Conservation (phyloP, 2,113 vertebrate species). For the Anoplopoma fimbria region DNA sequence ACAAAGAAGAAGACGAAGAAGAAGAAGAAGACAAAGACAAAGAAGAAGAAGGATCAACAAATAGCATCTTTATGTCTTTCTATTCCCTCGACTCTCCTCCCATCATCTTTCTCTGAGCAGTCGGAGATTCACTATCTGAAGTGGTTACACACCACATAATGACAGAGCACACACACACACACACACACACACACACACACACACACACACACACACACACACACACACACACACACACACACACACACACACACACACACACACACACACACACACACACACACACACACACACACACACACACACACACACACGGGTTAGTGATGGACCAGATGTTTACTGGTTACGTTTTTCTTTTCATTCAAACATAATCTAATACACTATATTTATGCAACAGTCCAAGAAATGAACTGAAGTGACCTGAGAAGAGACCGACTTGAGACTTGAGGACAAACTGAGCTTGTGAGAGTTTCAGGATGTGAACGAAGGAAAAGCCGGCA, state of each 20-base stretch:
- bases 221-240: conserved; percentile 16
- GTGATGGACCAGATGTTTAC: conserved; percentile 58
- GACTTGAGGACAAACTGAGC: too few relatives aligned
- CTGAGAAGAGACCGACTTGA: too few relatives aligned
- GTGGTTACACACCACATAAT: conserved; percentile 69
- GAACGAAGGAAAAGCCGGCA: too few relatives aligned
- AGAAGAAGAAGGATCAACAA: too few relatives aligned
- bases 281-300: conserved; percentile 21
- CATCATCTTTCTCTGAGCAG: background rate
- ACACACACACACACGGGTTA: conserved; percentile 6
- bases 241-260: background rate
- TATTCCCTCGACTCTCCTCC: background rate
- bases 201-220: conserved; percentile 22
- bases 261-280: background rate
- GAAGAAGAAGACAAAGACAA: too few relatives aligned
- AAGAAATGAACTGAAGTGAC: too few relatives aligned
- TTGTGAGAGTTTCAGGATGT: too few relatives aligned
- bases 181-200: conserved; percentile 10
- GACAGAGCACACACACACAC: conserved; percentile 42
- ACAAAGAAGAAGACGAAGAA: too few relatives aligned
- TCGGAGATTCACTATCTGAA: conserved; percentile 56
- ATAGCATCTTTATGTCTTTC: background rate
- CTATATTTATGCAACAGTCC: background rate
- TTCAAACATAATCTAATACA: background rate
- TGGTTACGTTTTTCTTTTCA: conserved; percentile 10